Conservation (phyloP, 2,797 vertebrate species). For the Cossypha polioptera region DNA sequence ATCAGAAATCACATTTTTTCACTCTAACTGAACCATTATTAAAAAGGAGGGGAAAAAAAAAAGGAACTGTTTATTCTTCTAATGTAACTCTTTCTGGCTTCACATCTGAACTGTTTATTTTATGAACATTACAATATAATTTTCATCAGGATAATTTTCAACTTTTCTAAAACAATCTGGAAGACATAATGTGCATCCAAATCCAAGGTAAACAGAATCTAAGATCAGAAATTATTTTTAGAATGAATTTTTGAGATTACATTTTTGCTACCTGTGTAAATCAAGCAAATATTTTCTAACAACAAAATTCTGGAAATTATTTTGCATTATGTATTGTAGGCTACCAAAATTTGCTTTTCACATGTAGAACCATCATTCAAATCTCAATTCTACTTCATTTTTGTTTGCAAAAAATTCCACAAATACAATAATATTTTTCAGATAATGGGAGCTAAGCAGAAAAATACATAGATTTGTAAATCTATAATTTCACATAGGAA, state of each 20-base stretch:
- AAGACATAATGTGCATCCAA: neutral
- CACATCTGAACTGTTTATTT: neutral
- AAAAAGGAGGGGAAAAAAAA: neutral
- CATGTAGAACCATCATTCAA: neutral
- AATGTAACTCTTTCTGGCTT: neutral
- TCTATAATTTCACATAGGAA: neutral
- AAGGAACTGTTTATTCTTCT: neutral
- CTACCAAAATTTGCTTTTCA: neutral
- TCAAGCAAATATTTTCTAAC: neutral
- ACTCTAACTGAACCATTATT: neutral
- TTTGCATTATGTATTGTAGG: neutral
- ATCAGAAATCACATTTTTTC: neutral
- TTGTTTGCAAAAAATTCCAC: neutral
- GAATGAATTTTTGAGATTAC: neutral
- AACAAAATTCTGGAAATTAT: fast-evolving
- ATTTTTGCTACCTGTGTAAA: neutral
- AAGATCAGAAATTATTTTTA: neutral
- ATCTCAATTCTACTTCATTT: neutral
- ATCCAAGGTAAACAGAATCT: neutral
- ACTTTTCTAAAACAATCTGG: neutral
- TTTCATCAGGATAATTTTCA: neutral
- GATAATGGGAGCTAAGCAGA: neutral
- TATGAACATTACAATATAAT: neutral
- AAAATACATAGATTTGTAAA: neutral
- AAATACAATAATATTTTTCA: neutral